Conservation (phyloP, 2,113 vertebrate species). For the Lichenostomus cassidix region DNA sequence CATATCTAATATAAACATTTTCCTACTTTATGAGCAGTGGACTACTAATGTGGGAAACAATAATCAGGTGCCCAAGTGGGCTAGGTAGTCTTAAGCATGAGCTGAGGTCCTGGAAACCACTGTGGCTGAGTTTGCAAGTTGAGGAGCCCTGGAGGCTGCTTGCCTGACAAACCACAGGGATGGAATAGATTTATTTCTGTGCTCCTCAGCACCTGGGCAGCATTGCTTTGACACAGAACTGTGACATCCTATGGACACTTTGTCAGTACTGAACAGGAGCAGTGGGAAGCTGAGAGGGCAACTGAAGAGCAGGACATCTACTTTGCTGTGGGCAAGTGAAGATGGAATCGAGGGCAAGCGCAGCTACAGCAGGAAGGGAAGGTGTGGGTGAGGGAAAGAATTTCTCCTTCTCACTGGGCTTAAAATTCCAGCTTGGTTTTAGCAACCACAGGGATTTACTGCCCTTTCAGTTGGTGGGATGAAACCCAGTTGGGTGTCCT, state of each 20-base stretch:
- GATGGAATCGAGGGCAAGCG: neutral
- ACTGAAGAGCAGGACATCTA: neutral
- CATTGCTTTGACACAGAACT: neutral
- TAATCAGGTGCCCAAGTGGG: neutral
- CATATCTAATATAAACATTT: neutral
- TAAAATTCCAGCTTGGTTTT: conserved; percentile 55
- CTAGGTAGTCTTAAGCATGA: neutral
- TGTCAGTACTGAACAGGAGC: neutral
- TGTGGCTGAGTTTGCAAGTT: neutral
- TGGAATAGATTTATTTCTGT: neutral
- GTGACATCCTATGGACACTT: neutral
- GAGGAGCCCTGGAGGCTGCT: neutral
- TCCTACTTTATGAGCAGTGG: neutral
- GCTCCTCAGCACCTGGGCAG: neutral
- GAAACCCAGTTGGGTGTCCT: conserved; percentile 54
- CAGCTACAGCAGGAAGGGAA: neutral
- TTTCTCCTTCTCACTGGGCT: conserved; percentile 19
- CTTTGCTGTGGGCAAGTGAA: neutral
- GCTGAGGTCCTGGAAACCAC: fast-evolving
- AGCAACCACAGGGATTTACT: conserved; percentile 48
- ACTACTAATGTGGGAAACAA: neutral
- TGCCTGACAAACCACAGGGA: neutral
- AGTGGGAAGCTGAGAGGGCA: neutral
- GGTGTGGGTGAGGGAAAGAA: conserved; percentile 11
- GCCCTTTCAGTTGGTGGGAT: conserved; percentile 38